Base-by-base conservation (phyloP, 2,888 invertebrate species). In the Drosophila histrio region DNA sequence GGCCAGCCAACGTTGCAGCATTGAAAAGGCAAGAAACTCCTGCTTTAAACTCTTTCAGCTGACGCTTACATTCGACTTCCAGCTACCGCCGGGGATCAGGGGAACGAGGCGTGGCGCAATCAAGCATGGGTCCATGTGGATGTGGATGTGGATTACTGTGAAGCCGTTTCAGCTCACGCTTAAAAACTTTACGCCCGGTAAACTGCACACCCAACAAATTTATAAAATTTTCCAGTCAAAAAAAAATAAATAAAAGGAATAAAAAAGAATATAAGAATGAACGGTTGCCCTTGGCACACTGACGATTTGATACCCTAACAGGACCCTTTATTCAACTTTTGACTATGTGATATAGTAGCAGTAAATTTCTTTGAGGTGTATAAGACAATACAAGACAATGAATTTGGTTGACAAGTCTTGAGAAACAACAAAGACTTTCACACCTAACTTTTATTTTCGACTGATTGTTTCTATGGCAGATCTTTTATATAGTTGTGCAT, bases 91-190 rank as follows among this genome's bases (percentile, higher is more conserved):
- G 28, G 62, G 15, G 52, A 41, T 6, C 13, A 15, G 17, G 21
- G 19, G 11, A 13, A 3, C 19, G 2, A 6, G 34, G 11, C 30
- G 22, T 22, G 46, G 47, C 57, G 85, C 86, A 81, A 85, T 85
- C 79, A 85, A 68, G 67, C 83, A 74, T 79, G 58, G 47, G 60
- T 74, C 63, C 72, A 78, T 76, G 69, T 79, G 79, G 73, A 72
- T 76, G 69, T 79, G 79, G 73, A 72, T 75, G 74, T 75, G 83
- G 86, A 82, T 85, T 85, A 82, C 67, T 32, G 47, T 17, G 64
- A 43, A 63, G 58, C 63, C 72, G 54, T 75, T 80, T 65, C 65
- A 63, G 84, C 78, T 85, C 72, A 74, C 77, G 81, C 74, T 77
- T 77, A 69, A 76, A 77, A 75, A 65, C 76, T 77, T 76, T 72